Evolutionary conservation across 2,888 invertebrate genomes (phyloP).

Genomic region (Protodeltote pygarga): DNA sequence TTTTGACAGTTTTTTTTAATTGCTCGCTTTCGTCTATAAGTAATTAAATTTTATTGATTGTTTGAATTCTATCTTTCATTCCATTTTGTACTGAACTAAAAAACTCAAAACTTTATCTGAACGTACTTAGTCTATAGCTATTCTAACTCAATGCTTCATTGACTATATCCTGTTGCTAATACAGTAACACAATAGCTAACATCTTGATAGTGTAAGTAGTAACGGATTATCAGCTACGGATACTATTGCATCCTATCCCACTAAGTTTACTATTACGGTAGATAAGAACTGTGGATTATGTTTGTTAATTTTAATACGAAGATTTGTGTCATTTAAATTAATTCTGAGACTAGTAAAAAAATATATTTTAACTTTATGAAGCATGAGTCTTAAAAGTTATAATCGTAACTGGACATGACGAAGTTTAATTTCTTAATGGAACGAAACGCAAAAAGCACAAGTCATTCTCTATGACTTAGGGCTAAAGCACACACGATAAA

Average conservation of each 20-base stretch:
- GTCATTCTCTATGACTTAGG: slow-evolving; percentile 37
- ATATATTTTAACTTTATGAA: not conserved
- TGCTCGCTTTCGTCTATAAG: too few relatives aligned
- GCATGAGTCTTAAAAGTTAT: slow-evolving; percentile 13
- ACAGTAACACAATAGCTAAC: slow-evolving; percentile 13
- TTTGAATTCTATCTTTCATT: too few relatives aligned
- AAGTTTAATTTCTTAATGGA: slow-evolving; percentile 25
- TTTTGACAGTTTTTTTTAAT: too few relatives aligned
- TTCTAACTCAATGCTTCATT: not conserved
- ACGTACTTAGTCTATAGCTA: not conserved
- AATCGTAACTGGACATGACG: slow-evolving; percentile 25
- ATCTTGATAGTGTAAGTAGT: slow-evolving; percentile 6
- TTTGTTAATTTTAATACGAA: not conserved
- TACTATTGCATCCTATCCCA: slow-evolving; percentile 17
- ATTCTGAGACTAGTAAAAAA: not conserved
- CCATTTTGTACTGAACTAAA: too few relatives aligned
- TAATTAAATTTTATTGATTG: too few relatives aligned
- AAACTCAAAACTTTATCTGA: too few relatives aligned
- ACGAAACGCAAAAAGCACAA: slow-evolving; percentile 21
- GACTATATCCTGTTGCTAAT: slow-evolving; percentile 5
- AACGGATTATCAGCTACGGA: slow-evolving; percentile 11
- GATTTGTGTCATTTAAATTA: too few relatives aligned
- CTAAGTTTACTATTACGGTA: not conserved
- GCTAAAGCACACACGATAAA: too few relatives aligned
- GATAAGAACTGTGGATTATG: not conserved